Evolutionary conservation across 2,113 vertebrate genomes (phyloP).

Genomic region (Mirounga angustirostris): DNA sequence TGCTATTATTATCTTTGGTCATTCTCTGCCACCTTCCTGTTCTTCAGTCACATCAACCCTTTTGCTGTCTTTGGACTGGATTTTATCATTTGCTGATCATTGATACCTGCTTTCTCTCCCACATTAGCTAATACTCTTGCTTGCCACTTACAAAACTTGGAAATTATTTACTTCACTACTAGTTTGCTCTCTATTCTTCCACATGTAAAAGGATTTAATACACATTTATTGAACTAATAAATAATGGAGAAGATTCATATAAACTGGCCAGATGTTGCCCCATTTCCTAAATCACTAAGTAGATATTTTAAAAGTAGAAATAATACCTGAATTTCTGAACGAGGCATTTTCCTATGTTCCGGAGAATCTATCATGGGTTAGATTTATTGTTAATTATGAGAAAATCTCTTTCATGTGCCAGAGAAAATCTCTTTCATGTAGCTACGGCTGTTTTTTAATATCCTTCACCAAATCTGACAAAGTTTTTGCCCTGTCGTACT

Average conservation of each 20-base stretch:
- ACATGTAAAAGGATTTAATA: not conserved
- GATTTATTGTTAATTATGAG: not conserved
- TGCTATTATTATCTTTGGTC: not conserved
- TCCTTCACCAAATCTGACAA: not conserved
- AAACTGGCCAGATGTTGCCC: not conserved
- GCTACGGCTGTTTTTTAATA: not conserved
- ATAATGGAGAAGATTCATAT: not conserved
- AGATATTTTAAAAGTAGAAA: not conserved
- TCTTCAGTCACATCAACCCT: not conserved
- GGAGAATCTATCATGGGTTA: not conserved
- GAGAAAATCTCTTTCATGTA: not conserved
- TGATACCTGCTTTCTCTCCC: not conserved
- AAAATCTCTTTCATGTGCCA: not conserved
- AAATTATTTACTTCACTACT: not conserved
- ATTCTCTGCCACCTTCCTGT: rapidly evolving
- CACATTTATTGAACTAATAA: not conserved
- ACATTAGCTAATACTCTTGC: not conserved
- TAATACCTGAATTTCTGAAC: not conserved
- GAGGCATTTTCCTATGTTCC: not conserved
- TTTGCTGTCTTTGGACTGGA: too few relatives aligned
- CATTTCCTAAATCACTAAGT: not conserved
- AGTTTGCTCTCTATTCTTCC: not conserved
- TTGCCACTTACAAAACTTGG: not conserved
- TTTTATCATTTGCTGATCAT: not conserved
- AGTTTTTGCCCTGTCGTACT: not conserved